Percentiles rank a stretch among this genome's conserved stretches.
Evolutionary conservation across 2,113 vertebrate species (phyloP).

Genomic region (Grallaria varia): DNA sequence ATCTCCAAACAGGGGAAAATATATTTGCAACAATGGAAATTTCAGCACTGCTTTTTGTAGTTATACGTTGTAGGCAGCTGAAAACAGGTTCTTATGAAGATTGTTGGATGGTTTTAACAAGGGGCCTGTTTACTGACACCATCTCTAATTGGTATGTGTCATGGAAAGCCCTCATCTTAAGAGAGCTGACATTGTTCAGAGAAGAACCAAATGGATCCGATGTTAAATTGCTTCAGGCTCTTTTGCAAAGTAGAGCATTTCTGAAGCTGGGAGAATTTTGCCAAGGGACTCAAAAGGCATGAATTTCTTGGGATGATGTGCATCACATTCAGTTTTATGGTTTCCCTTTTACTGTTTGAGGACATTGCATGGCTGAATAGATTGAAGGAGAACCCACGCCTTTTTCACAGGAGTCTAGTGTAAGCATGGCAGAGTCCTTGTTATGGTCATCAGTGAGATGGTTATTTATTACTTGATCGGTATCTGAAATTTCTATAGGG

Average conservation of each 20-base stretch:
- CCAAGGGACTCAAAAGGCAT: background rate
- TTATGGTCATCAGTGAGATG: slow-evolving; percentile 52
- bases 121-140: background rate
- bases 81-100: background rate
- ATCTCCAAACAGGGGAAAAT: background rate
- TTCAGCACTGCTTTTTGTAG: background rate
- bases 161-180: background rate
- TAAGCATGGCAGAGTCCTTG: slow-evolving; percentile 24
- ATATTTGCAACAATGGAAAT: background rate
- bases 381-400: background rate
- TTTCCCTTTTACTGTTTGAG: slow-evolving; percentile 11
- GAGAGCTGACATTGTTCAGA: background rate
- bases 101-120: background rate
- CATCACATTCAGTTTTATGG: slow-evolving; percentile 51
- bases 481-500: slow-evolving; percentile 38
- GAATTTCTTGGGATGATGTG: slow-evolving; percentile 7
- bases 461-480: slow-evolving; percentile 30
- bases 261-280: slow-evolving; percentile 23
- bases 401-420: slow-evolving; percentile 12
- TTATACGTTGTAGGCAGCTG: background rate
- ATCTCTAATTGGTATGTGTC: background rate
- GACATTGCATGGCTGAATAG: background rate
- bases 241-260: background rate
- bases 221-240: background rate
- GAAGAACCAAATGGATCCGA: background rate